These are phyloP conservation scores for Drosophila neotestacea DNA, from an alignment of 2,888 invertebrate species.

Conservation along the genomic window DNA sequence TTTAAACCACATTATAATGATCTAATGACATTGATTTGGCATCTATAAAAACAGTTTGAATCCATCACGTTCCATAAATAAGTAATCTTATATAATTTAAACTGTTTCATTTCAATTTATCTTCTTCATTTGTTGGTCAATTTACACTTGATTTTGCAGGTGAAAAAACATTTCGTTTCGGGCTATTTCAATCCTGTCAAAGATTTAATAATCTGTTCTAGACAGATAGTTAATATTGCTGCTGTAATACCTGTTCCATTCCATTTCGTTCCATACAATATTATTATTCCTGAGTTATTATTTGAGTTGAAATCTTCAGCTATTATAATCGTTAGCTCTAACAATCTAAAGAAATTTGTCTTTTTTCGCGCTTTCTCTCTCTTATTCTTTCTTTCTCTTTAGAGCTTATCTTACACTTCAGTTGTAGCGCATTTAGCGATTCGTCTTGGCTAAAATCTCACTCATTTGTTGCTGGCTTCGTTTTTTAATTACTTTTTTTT, in stretches of 20 bases:
- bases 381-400: not conserved
- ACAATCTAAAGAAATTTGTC: not conserved
- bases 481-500: constrained; percentile 73
- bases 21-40: too few species aligned
- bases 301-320: too few species aligned
- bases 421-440: constrained; percentile 23
- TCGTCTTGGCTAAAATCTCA: constrained; percentile 18
- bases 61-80: not conserved
- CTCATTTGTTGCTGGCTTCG: constrained; percentile 40
- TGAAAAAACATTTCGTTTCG: too few species aligned
- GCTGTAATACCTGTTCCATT: not conserved
- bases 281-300: not conserved
- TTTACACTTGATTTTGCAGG: not conserved
- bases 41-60: not conserved
- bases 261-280: not conserved
- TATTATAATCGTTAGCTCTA: not conserved
- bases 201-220: too few species aligned
- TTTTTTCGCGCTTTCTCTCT: not conserved
- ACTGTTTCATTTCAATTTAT: not conserved
- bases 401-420: not conserved
- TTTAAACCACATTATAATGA: too few species aligned
- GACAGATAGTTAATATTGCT: too few species aligned
- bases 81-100: not conserved
- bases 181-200: too few species aligned
- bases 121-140: too few species aligned